phyloP scores from a whole-genome alignment of 2,113 vertebrate species.

The Lampris megalopsis region DNA sequence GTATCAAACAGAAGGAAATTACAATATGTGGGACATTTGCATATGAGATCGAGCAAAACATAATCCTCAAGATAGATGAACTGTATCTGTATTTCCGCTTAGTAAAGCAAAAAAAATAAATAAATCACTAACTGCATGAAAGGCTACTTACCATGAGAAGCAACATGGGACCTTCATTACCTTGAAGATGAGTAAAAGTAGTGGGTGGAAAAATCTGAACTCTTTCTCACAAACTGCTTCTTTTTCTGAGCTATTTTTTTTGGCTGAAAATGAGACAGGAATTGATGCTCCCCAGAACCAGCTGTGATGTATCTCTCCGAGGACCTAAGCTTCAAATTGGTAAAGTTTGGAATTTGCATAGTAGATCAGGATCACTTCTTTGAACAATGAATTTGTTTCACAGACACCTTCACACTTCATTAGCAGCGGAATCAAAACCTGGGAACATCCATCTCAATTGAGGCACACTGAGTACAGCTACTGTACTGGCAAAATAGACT shows the following conservation, averaged over 20 bases:
- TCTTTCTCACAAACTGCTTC: constrained; percentile 84
- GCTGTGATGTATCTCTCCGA: constrained; percentile 89
- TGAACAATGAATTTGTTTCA: constrained; percentile 76
- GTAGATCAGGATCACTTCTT: constrained; percentile 83
- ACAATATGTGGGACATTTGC: constrained; percentile 53
- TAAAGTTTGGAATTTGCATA: constrained; percentile 84
- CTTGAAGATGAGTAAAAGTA: constrained; percentile 74
- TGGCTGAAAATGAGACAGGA: constrained; percentile 86
- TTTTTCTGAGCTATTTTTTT: constrained; percentile 82
- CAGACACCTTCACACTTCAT: constrained; percentile 90
- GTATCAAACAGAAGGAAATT: constrained; percentile 45
- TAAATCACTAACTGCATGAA: constrained; percentile 46
- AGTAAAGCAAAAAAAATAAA: constrained; percentile 15
- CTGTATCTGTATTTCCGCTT: constrained; percentile 22
- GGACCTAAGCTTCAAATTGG: constrained; percentile 82
- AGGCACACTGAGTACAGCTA: constrained; percentile 5
- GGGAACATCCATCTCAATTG: constrained; percentile 79
- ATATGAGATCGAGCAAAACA: constrained; percentile 53
- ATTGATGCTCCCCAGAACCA: constrained; percentile 85
- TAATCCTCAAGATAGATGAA: constrained; percentile 45
- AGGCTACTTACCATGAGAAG: constrained; percentile 47
- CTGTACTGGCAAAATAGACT: not conserved
- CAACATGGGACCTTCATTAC: constrained; percentile 50
- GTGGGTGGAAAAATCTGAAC: constrained; percentile 86
- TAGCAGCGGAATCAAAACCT: constrained; percentile 86